Evolutionary conservation across 2,888 invertebrate species (phyloP).

Genomic region (Gerosis bhagava): DNA sequence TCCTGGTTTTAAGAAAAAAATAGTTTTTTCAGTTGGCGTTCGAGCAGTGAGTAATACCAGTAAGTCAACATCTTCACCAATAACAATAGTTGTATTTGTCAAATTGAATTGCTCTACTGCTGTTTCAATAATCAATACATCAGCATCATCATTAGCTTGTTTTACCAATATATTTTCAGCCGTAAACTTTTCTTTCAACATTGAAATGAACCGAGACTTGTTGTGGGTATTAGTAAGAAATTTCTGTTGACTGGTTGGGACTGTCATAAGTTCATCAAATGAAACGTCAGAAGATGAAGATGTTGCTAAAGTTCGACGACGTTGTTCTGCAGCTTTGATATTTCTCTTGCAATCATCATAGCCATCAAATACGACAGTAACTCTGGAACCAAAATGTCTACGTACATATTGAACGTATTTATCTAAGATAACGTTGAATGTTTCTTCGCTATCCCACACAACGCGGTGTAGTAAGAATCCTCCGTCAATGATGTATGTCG

Average conservation of each 20-base stretch:
- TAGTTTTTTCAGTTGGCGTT: conserved; percentile 35
- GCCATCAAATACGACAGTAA: conserved; percentile 41
- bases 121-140: conserved; percentile 39
- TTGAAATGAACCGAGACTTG: conserved; percentile 44
- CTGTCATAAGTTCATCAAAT: conserved; percentile 42
- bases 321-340: conserved; percentile 41
- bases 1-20: conserved; percentile 37
- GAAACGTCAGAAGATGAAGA: conserved; percentile 40
- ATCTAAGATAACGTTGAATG: conserved; percentile 33
- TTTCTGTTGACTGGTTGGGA: conserved; percentile 35
- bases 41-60: conserved; percentile 34
- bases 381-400: conserved; percentile 32
- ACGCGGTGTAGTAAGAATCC: conserved; percentile 38
- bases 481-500: conserved; percentile 39
- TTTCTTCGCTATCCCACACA: conserved; percentile 38
- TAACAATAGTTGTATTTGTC: conserved; percentile 35
- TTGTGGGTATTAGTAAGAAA: conserved; percentile 42
- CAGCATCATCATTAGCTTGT: conserved; percentile 40
- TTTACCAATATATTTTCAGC: conserved; percentile 41
- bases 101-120: conserved; percentile 31
- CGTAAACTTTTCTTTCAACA: conserved; percentile 38
- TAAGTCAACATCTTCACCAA: conserved; percentile 37
- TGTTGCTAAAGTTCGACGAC: conserved; percentile 35
- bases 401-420: conserved; percentile 38
- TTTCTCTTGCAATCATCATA: conserved; percentile 39